Conservation (phyloP, 2,888 invertebrate genomes). For the Synergus gifuensis region DNA sequence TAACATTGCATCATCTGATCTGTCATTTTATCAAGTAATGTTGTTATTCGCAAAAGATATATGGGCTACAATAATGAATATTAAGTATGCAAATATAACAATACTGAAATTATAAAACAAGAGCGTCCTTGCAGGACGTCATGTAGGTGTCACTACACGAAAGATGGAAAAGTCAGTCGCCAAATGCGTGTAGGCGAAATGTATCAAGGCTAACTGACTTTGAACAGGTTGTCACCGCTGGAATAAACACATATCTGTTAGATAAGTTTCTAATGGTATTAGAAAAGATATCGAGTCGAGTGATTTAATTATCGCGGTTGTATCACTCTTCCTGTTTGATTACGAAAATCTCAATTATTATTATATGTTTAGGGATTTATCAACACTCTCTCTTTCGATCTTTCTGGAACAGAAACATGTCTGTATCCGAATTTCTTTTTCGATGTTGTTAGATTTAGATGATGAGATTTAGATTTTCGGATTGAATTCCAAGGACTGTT, state of each 20-base stretch:
- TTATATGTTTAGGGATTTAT: not conserved
- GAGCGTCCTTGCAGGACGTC: constrained; percentile 68
- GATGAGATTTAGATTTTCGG: too few relatives aligned
- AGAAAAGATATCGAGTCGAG: not conserved
- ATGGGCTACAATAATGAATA: not conserved
- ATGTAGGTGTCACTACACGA: constrained; percentile 75
- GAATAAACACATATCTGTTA: constrained; percentile 12
- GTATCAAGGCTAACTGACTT: constrained; percentile 56
- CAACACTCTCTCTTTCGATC: not conserved
- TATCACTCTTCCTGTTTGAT: constrained; percentile 1
- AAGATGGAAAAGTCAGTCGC: constrained; percentile 74
- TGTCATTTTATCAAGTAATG: not conserved
- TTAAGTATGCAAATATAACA: constrained; percentile 1
- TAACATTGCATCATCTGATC: not conserved
- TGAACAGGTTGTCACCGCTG: constrained; percentile 51
- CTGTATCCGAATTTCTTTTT: not conserved
- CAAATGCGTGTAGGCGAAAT: constrained; percentile 57
- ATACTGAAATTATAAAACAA: constrained; percentile 40
- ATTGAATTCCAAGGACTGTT: not conserved
- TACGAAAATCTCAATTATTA: not conserved
- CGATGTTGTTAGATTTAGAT: not conserved
- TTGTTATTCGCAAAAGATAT: not conserved
- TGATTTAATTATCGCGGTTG: not conserved
- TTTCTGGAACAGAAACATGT: not conserved
- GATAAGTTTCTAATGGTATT: constrained; percentile 11